Evolutionary conservation across 2,888 invertebrate genomes (phyloP), one percentile per base, ranked within the genome.

Genomic region (Athetis lepigone): DNA sequence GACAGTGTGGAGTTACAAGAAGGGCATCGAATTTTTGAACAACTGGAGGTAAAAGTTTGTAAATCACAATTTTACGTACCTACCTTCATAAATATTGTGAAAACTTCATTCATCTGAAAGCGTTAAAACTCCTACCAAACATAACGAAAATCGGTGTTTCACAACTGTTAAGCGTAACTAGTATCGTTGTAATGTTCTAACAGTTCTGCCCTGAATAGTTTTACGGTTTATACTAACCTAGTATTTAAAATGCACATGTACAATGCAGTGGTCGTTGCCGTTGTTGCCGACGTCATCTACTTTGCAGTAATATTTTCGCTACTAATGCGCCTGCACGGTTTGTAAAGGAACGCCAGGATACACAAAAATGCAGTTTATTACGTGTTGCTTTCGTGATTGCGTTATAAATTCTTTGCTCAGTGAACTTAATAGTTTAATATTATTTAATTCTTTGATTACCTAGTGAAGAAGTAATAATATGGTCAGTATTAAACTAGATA

Each of bases 281-380:
- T 94, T 94, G 89, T 93, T 90, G 90, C 83, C 92, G 90, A 94
- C 94, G 94, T 94, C 94, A 94, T 91, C 84, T 91, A 89, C 88
- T 92, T 94, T 95, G 94, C 94, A 95, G 94, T 94, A 89, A 90
- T 92, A 93, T 90, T 94, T 94, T 91, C 86, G 91, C 93, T 86
- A 89, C 92, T 92, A 94, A 92, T 93, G 94, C 93, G 93, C 90
- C 86, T 89, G 88, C 90, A 94, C 93, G 92, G 86, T 80, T 91
- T 80, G 82, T 89, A 88, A 88, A 88, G 87, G 87, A 88, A 87
- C 79, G 80, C 78, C 85, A 89, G 91, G 89, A 92, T 89, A 84
- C 57, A 85, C 85, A 82, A 93, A 92, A 92, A 93, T 94, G 94
- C 92, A 90, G 90, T 89, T 85, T 83, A 81, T 56, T 83, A 89